phyloP scores from a whole-genome alignment of 2,888 invertebrate genomes.

The Cerastis leucographa region DNA sequence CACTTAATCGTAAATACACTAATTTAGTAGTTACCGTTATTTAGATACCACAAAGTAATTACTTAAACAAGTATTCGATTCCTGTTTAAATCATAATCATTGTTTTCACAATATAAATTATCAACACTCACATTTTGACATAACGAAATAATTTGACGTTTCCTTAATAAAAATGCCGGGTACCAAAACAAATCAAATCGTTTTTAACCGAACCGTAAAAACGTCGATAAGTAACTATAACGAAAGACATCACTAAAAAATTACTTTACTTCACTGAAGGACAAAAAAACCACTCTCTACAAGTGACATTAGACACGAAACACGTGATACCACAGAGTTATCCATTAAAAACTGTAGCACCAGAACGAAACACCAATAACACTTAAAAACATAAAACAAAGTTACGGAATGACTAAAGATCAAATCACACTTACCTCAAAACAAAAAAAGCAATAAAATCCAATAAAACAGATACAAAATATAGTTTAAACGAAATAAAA shows the following conservation, averaged over 20 bases:
- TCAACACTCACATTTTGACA: neutral
- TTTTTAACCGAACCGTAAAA: neutral
- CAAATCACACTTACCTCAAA: slow-evolving; percentile 42
- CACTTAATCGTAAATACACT: neutral
- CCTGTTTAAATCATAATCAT: neutral
- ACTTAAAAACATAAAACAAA: neutral
- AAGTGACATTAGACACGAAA: slow-evolving; percentile 40
- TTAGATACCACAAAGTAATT: slow-evolving; percentile 2
- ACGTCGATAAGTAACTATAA: neutral
- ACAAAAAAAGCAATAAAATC: slow-evolving; percentile 38
- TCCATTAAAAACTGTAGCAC: slow-evolving; percentile 29
- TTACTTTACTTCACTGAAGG: slow-evolving; percentile 18
- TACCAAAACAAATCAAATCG: slow-evolving; percentile 28
- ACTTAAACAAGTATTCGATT: neutral
- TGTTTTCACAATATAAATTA: neutral
- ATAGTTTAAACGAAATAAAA: slow-evolving; percentile 24
- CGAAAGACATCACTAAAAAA: slow-evolving; percentile 14
- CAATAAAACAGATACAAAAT: slow-evolving; percentile 38
- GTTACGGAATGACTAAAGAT: neutral
- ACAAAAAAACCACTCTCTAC: slow-evolving; percentile 29
- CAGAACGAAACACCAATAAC: slow-evolving; percentile 3
- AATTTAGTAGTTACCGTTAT: neutral
- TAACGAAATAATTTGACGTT: slow-evolving; percentile 19
- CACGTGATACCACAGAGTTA: slow-evolving; percentile 43
- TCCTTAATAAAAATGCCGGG: slow-evolving; percentile 18